phyloP scores from a whole-genome alignment of 2,888 invertebrate species.

The Boloria euphrosyne region DNA sequence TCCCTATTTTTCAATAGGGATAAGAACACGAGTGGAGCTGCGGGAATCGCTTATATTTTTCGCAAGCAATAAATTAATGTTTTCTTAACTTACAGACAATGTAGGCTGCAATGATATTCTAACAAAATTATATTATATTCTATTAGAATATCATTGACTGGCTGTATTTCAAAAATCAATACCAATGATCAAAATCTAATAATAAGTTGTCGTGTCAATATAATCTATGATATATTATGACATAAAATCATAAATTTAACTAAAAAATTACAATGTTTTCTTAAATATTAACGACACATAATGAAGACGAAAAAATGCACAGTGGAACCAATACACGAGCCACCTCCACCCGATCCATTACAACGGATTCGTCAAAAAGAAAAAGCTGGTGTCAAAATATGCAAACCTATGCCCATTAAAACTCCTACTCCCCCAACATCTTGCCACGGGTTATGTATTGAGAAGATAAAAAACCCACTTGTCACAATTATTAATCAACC shows the following conservation, averaged over 20 bases:
- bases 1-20: too few relatives aligned
- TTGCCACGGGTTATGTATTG: conserved; percentile 59
- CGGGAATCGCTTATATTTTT: too few relatives aligned
- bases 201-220: neutral
- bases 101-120: too few relatives aligned
- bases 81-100: too few relatives aligned
- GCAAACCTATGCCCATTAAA: conserved; percentile 49
- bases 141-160: too few relatives aligned
- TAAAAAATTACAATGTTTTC: conserved; percentile 27
- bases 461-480: conserved; percentile 60
- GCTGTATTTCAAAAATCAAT: too few relatives aligned
- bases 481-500: conserved; percentile 41
- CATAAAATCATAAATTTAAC: neutral
- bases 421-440: conserved; percentile 47
- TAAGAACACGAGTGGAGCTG: too few relatives aligned
- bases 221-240: neutral
- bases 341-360: conserved; percentile 50
- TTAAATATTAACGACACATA: conserved; percentile 38
- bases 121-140: too few relatives aligned
- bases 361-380: conserved; percentile 50
- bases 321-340: conserved; percentile 49
- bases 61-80: too few relatives aligned
- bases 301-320: conserved; percentile 60
- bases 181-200: too few relatives aligned
- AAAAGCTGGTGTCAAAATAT: conserved; percentile 58